Percentiles rank a stretch among this genome's conserved stretches.
Conservation (phyloP, 2,888 invertebrate genomes). For the Drosophila longiperda region DNA sequence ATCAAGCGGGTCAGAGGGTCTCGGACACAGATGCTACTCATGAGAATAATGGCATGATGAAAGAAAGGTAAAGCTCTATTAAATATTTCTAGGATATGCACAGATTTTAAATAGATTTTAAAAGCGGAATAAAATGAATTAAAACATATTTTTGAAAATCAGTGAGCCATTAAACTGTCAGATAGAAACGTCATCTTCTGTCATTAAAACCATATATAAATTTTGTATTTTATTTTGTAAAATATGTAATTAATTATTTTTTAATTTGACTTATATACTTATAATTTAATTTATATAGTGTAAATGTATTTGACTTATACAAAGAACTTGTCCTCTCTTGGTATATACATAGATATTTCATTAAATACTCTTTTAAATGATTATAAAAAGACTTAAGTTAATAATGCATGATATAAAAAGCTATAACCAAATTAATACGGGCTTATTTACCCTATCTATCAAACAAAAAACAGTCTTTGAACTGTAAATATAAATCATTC, state of each 20-base stretch:
- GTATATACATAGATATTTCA: background rate
- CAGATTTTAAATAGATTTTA: conserved; percentile 15
- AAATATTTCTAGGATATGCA: conserved; percentile 51
- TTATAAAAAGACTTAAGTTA: background rate
- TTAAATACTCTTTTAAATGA: background rate
- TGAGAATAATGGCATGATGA: conserved; percentile 48
- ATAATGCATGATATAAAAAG: background rate
- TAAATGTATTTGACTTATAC: background rate
- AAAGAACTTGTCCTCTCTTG: background rate
- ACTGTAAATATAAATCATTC: background rate
- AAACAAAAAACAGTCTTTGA: background rate
- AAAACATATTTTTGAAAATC: background rate
- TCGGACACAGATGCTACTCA: conserved; percentile 29
- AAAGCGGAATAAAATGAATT: conserved; percentile 5
- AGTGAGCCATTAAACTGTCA: background rate
- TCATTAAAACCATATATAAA: background rate
- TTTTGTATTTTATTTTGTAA: background rate
- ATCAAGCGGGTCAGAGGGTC: conserved; percentile 40
- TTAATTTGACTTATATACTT: too few relatives aligned
- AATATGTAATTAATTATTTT: background rate
- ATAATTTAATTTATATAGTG: too few relatives aligned
- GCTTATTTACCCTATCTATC: background rate
- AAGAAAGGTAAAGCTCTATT: conserved; percentile 50
- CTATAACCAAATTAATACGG: background rate
- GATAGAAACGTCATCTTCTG: background rate